A percentile compares a stretch with the other conserved stretches of the same genome.
Conservation (phyloP, 2,113 vertebrate species). For the Capreolus pygargus region DNA sequence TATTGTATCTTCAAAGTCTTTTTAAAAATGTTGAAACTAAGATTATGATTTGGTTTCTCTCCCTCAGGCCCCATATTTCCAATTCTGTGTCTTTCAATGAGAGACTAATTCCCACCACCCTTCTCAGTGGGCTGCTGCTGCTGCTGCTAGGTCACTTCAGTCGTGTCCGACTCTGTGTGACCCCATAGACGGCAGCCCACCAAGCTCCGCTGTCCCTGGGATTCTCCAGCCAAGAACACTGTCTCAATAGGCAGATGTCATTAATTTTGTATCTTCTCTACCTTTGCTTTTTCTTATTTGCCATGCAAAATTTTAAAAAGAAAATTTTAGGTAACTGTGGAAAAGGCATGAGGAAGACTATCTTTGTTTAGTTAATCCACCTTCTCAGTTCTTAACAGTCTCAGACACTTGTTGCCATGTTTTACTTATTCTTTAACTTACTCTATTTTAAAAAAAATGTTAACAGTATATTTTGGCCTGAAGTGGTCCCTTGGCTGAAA, state of each 20-base stretch:
- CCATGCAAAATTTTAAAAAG: neutral
- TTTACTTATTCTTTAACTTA: constrained; percentile 78
- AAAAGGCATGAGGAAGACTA: neutral
- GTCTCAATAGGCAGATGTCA: neutral
- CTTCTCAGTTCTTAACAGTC: constrained; percentile 32
- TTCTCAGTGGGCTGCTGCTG: neutral
- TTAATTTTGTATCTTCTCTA: neutral
- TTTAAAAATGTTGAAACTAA: constrained; percentile 10
- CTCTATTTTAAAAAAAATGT: constrained; percentile 72
- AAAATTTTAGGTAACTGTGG: constrained; percentile 2
- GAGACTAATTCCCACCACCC: neutral
- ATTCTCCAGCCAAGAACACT: too few species aligned
- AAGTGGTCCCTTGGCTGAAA: constrained; percentile 78
- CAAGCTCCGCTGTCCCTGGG: too few species aligned
- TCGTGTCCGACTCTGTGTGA: too few species aligned
- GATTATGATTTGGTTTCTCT: constrained; percentile 22
- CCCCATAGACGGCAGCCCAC: too few species aligned
- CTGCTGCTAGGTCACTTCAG: too few species aligned
- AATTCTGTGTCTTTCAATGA: neutral
- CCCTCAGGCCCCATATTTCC: neutral
- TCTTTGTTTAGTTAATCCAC: constrained; percentile 38
- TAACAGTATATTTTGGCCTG: constrained; percentile 78
- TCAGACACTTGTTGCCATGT: constrained; percentile 74
- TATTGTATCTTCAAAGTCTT: constrained; percentile 43
- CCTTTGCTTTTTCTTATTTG: neutral